Base-by-base conservation (phyloP, 2,888 invertebrate genomes). In the Plemyria rubiginata region DNA sequence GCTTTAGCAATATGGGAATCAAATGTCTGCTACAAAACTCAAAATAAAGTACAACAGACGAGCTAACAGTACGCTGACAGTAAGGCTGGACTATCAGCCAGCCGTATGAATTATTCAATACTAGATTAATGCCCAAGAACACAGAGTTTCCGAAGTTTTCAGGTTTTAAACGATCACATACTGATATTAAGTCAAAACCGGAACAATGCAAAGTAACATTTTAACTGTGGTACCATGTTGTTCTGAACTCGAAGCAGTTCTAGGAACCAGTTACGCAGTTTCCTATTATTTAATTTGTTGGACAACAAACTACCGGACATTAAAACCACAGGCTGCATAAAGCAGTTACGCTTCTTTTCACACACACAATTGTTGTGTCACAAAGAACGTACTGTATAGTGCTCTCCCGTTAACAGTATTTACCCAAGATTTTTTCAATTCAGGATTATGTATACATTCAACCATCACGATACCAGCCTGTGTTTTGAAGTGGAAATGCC, bases 141-240 rank as follows among this genome's bases (percentile, higher is more conserved):
- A 22, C 22, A 22, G 22, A 22, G 22, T 22, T 22, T 22, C 22
- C 22, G 22, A 22, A 22, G 22, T 22, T 45, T 11, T 45, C 16
- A 16, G 8, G 16, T 16, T 50, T 8, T 38, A 54, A 54, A 62
- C 32, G 58, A 50, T 54, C 28, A 46, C 48, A 45, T 52, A 59
- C 48, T 63, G 55, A 60, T 49, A 60, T 32, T 57, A 41, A 55
- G 48, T 65, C 56, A 64, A 66, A 74, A 74, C 73, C 70, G 67
- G 70, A 78, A 80, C 75, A 70, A 67, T 69, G 75, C 78, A 76
- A 82, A 75, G 54, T 68, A 76, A 80, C 62, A 80, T 81, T 82
- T 75, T 78, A 73, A 73, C 75, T 67, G 63, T 62, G 72, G 76
- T 78, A 76, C 77, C 81, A 79, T 82, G 75, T 81, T 84, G 83